phyloP scores from a whole-genome alignment of 35 echinoderm and acorn worm species.

The Nesometra sesokonis region DNA sequence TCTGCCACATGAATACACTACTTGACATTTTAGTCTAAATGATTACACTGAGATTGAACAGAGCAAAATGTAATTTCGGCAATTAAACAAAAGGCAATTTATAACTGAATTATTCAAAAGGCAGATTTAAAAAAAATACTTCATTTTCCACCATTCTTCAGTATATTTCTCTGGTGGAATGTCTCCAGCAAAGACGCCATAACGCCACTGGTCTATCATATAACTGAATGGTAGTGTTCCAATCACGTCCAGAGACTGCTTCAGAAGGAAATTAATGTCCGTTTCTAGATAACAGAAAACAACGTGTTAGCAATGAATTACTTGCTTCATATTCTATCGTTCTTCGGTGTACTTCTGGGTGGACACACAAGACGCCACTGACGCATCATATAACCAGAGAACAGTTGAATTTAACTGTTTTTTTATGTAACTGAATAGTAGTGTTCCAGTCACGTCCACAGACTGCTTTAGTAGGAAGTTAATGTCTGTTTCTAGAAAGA shows the following conservation, averaged over 20 bases:
- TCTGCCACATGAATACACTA: too few species aligned
- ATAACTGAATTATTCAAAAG: too few species aligned
- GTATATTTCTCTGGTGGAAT: slow-evolving; percentile 36
- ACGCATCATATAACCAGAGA: slow-evolving; percentile 52
- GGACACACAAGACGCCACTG: slow-evolving; percentile 86
- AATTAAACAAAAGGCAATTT: too few species aligned
- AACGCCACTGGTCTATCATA: slow-evolving; percentile 79
- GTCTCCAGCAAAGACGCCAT: slow-evolving; percentile 69
- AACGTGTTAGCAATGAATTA: too few species aligned
- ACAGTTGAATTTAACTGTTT: too few species aligned
- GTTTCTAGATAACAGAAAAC: too few species aligned
- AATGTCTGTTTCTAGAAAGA: slow-evolving; percentile 90
- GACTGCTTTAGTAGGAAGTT: slow-evolving; percentile 84
- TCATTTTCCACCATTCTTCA: slow-evolving; percentile 87
- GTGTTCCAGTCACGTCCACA: slow-evolving; percentile 57
- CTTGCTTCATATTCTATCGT: slow-evolving; percentile 97
- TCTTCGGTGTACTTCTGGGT: slow-evolving; percentile 40
- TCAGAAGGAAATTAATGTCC: slow-evolving; percentile 91
- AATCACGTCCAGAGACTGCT: slow-evolving; percentile 62
- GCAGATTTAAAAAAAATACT: slow-evolving; percentile 69
- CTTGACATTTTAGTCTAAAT: too few species aligned
- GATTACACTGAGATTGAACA: too few species aligned
- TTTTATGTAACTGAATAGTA: slow-evolving; percentile 91
- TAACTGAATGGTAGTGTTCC: slow-evolving; percentile 82
- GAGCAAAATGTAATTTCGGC: too few species aligned